These are phyloP conservation scores for Minunthozetes semirufus DNA, from an alignment of 2,888 invertebrate species.

Conservation along the genomic window DNA sequence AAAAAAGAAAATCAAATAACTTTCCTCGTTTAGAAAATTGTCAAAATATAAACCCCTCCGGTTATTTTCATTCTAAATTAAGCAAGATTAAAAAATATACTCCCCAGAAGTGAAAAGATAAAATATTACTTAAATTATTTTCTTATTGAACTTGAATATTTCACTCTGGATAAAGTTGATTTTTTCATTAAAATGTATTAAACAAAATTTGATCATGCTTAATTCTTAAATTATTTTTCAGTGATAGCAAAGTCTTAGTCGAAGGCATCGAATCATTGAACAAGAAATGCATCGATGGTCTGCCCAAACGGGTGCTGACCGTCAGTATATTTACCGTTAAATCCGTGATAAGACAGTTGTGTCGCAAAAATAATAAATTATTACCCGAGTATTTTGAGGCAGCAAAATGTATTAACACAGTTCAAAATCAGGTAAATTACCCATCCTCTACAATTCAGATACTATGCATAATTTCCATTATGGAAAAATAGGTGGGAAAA, in stretches of 20 bases:
- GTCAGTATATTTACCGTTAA: conserved; percentile 19
- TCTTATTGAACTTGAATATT: no score
- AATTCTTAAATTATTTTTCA: background rate
- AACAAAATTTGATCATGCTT: background rate
- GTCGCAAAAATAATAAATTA: conserved; percentile 4
- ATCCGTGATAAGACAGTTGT: background rate
- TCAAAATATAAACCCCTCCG: no score
- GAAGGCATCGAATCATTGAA: conserved; percentile 26
- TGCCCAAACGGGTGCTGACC: conserved; percentile 10
- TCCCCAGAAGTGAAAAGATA: no score
- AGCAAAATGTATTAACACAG: conserved; percentile 1
- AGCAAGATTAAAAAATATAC: no score
- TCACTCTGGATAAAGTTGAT: no score
- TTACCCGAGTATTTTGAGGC: conserved; percentile 13
- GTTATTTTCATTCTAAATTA: no score
- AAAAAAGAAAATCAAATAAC: no score
- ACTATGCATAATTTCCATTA: background rate
- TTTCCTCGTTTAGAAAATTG: no score
- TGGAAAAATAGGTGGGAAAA: background rate
- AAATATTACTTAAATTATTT: no score
- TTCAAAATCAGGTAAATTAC: background rate
- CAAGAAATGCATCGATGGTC: conserved; percentile 8
- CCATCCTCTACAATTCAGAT: background rate
- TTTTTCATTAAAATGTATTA: no score
- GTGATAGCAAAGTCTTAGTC: background rate